Evolutionary conservation across 2,888 invertebrate species (phyloP), one percentile per base, ranked within the genome.

Genomic region (Catocala nupta): DNA sequence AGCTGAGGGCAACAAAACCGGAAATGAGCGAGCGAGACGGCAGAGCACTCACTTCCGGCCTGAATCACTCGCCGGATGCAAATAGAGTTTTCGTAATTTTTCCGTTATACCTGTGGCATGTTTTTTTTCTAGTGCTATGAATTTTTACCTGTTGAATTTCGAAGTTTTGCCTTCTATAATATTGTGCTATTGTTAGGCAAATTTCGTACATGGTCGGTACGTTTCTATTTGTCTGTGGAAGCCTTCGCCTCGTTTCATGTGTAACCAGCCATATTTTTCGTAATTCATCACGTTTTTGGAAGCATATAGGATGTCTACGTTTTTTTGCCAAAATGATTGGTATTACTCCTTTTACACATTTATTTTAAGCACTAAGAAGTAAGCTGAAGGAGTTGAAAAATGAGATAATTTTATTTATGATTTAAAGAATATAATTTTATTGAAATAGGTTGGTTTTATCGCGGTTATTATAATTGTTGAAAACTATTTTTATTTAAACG

Each of bases 61-160:
- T 79, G 75, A 85, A 85, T 86, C 84, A 81, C 75, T 63, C 55
- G 68, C 78, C 81, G 85, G 86, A 86, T 78, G 79, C 76, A 81
- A 83, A 83, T 76, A 81, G 79, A 82, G 81, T 83, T 84, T 84
- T 81, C 73, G 80, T 84, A 85, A 85, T 83, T 85, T 81, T 77
- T 78, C 69, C 75, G 73, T 80, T 80, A 75, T 70, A 77, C 73
- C 71, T 73, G 68, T 48, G 59, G 51, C 49, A 34, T 56, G 36
- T 73, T 78, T 73, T 70, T 64, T 61, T 66, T 44, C 39, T 59
- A 42, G 25, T 8, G 62, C 61, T 60, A 57, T 71, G 60, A 71
- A 68, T 70, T 77, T 79, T 77, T 71, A 84, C 84, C 81, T 84
- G 84, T 85, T 83, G 83, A 81, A 65, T 78, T 78, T 73, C 55